Evolutionary conservation across 2,113 vertebrate genomes (phyloP).

Genomic region (Chascanopsetta lugubris): DNA sequence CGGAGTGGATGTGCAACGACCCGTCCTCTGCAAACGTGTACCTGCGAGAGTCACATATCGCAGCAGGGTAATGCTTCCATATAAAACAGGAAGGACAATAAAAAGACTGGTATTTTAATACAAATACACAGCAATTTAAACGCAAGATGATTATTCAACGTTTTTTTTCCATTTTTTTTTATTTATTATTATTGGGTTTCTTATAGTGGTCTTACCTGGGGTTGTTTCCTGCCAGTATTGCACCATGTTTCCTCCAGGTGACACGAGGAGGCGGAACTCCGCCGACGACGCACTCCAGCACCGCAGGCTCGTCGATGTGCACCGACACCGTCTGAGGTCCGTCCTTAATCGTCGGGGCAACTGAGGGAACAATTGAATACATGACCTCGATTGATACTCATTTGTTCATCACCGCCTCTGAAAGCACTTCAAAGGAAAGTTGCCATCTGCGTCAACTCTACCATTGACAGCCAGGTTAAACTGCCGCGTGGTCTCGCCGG

Average conservation of each 20-base stretch:
- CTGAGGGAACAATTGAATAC: constrained; percentile 68
- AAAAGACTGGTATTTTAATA: no score
- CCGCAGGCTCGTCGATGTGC: constrained; percentile 76
- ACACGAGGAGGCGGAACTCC: constrained; percentile 89
- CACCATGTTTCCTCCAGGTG: constrained; percentile 95
- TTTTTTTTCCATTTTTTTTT: no score
- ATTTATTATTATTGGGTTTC: no score
- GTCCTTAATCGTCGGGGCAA: constrained; percentile 86
- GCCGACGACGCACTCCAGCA: constrained; percentile 86
- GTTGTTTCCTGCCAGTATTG: constrained; percentile 83
- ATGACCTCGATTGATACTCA: neutral
- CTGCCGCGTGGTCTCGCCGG: constrained; percentile 87
- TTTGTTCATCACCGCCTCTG: neutral
- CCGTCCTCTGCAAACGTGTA: constrained; percentile 85
- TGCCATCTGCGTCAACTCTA: constrained; percentile 71
- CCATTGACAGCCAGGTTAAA: constrained; percentile 90
- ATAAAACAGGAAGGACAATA: neutral
- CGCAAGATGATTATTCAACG: no score
- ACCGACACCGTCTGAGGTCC: constrained; percentile 78
- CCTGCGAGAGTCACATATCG: constrained; percentile 77
- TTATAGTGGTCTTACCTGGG: no score
- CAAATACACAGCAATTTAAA: no score
- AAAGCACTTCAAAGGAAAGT: neutral
- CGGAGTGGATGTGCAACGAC: constrained; percentile 86
- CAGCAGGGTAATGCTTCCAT: no score